Evolutionary conservation across 1,140 invertebrate species (phyloP), one percentile per base, ranked within the genome.

Genomic region (Dreissena polymorpha): DNA sequence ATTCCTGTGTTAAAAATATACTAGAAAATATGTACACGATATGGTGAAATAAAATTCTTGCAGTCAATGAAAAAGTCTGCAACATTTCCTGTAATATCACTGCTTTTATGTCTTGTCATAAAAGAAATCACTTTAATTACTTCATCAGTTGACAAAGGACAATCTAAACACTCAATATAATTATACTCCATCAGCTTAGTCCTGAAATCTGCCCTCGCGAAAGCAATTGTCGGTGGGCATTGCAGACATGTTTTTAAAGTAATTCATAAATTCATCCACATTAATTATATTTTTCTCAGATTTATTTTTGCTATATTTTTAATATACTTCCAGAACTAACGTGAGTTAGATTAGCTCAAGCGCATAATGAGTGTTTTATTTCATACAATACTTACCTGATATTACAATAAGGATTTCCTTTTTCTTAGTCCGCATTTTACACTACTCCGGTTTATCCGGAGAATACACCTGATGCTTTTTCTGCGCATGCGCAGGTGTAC

Each of bases 231-330:
- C 57, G 21, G 2, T 60, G 57, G 57, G 57, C 57, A 60, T n/a
- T n/a, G 21, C 16, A n/a, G 70, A 51, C 16, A 51, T 53, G 16
- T 72, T 18, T n/a, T 72, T 72, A 55, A 72, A 51, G 21, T 72
- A 14, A 53, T 72, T 51, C 13, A 72, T 39, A 55, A 51, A 72
- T n/a, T 72, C 70, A n/a, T 53, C 5, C 23, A 72, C 53, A 53
- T 72, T 23, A 72, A 51, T 21, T 25, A n/a, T 72, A 21, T n/a
- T 51, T 8, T 18, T 12, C 2, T 55, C 53, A 21, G 70, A 55
- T 51, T 72, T 72, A 6, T 72, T 72, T 72, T 72, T 18, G 16
- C 21, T 72, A 55, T 72, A 72, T 72, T 72, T 72, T 53, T 72
- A 3, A 72, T 25, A 55, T 72, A 72, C 57, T 60, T 60, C 57